A percentile compares a stretch with the other conserved stretches of the same genome.
Conservation (phyloP, 2,888 invertebrate genomes). For the Erebia epiphron region DNA sequence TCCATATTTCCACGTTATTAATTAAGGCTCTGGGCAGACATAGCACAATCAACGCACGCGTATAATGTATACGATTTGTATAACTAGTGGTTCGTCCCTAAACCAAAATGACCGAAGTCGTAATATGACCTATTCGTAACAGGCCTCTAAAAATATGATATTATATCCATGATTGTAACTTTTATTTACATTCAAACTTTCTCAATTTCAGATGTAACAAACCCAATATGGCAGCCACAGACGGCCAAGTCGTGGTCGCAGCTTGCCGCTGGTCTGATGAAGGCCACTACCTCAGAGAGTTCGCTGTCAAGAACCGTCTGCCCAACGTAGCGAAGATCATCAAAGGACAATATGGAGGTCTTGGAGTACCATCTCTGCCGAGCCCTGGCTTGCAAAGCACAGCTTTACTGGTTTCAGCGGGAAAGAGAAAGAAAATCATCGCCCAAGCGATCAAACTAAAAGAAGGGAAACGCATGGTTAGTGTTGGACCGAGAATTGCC, state of each 20-base stretch:
- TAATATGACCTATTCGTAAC: too few relatives aligned
- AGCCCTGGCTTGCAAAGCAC: conserved; percentile 94
- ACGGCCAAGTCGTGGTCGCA: conserved; percentile 94
- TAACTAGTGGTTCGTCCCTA: too few relatives aligned
- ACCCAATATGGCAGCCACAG: conserved; percentile 91
- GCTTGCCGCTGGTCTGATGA: conserved; percentile 91
- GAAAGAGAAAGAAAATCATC: conserved; percentile 92
- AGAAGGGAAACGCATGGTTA: conserved; percentile 91
- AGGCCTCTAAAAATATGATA: too few relatives aligned
- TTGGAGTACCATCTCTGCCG: conserved; percentile 94
- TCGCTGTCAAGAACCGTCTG: conserved; percentile 88
- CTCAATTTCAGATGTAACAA: conserved; percentile 81
- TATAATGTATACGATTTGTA: neutral
- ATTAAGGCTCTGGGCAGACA: neutral
- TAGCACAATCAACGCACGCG: neutral
- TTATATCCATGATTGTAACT: too few relatives aligned
- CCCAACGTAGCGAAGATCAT: conserved; percentile 95
- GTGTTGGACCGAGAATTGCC: conserved; percentile 91
- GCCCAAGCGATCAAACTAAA: conserved; percentile 95
- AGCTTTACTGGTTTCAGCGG: conserved; percentile 92
- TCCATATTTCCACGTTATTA: conserved; percentile 26
- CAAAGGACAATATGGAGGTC: conserved; percentile 95
- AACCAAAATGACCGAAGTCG: too few relatives aligned
- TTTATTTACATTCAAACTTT: conserved; percentile 35
- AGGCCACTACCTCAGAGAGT: conserved; percentile 88